A percentile compares a stretch with the other conserved stretches of the same genome.
Conservation (phyloP, 2,113 vertebrate species). For the Peromyscus polionotus region DNA sequence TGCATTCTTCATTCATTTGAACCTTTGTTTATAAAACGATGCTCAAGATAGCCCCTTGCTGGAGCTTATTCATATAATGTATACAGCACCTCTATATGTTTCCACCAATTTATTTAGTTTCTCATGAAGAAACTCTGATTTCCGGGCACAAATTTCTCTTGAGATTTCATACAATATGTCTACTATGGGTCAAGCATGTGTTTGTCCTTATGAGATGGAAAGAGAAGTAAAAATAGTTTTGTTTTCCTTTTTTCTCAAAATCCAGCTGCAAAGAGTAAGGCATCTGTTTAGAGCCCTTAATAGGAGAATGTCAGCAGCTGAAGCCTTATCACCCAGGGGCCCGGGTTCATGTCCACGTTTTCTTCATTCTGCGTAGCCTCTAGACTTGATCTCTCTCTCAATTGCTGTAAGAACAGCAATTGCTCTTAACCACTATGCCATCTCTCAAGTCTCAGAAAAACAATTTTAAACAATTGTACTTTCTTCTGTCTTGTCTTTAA, state of each 20-base stretch:
- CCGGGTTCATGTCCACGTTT: not conserved
- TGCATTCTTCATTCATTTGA: conserved; percentile 1
- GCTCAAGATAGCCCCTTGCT: not conserved
- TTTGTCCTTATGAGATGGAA: not conserved
- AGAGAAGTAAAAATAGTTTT: not conserved
- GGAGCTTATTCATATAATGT: not conserved
- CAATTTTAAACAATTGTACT: too few species aligned
- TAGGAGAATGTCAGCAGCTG: not conserved
- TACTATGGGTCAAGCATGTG: not conserved
- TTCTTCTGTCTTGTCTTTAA: not conserved
- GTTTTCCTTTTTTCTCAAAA: not conserved
- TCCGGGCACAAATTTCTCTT: not conserved
- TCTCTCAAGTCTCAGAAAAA: too few species aligned
- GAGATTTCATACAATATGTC: not conserved
- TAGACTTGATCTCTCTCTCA: not conserved
- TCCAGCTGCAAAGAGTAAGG: not conserved
- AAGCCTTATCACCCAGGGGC: not conserved
- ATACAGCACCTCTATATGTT: not conserved
- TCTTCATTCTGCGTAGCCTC: not conserved
- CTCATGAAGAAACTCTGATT: not conserved
- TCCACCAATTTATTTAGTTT: not conserved
- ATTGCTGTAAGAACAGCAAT: too few species aligned
- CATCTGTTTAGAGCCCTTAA: not conserved
- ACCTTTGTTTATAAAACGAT: not conserved
- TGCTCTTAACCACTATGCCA: too few species aligned